Evolutionary conservation across 2,888 invertebrate species (phyloP).

Genomic region (Hypena proboscidalis): DNA sequence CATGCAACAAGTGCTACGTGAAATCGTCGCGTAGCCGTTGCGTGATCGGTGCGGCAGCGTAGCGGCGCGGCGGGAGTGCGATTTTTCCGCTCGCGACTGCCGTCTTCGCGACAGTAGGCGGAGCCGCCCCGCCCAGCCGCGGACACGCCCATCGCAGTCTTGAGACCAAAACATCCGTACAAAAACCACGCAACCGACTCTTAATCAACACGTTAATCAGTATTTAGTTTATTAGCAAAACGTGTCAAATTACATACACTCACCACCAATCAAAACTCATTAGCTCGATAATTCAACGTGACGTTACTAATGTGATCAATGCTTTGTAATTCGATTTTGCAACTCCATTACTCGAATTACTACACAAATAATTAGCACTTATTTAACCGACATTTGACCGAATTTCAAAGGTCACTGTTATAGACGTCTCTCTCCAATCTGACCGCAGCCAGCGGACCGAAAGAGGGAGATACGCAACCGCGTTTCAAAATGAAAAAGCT

Average conservation of each 20-base stretch:
- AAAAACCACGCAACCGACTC: slow-evolving; percentile 28
- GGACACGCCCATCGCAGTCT: slow-evolving; percentile 70
- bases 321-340: slow-evolving; percentile 26
- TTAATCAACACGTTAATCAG: slow-evolving; percentile 26
- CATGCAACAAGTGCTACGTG: slow-evolving; percentile 65
- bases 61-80: slow-evolving; percentile 38
- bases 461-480: slow-evolving; percentile 63
- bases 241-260: slow-evolving; percentile 47
- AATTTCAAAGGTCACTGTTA: slow-evolving; percentile 34
- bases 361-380: neutral
- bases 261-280: slow-evolving; percentile 53
- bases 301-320: slow-evolving; percentile 42
- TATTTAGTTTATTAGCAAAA: slow-evolving; percentile 39
- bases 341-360: slow-evolving; percentile 6
- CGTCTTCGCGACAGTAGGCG: slow-evolving; percentile 76
- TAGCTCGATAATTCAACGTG: slow-evolving; percentile 52
- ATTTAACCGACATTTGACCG: neutral
- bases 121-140: slow-evolving; percentile 69
- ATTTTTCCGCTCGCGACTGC: slow-evolving; percentile 62
- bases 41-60: slow-evolving; percentile 28
- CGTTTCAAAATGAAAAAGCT: slow-evolving; percentile 75
- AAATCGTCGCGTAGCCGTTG: slow-evolving; percentile 34
- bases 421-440: slow-evolving; percentile 56
- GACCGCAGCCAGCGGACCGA: slow-evolving; percentile 51
- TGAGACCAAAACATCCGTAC: slow-evolving; percentile 36